Base-by-base conservation (phyloP, 2,797 vertebrate species). In the Arctocebus calabarensis region DNA sequence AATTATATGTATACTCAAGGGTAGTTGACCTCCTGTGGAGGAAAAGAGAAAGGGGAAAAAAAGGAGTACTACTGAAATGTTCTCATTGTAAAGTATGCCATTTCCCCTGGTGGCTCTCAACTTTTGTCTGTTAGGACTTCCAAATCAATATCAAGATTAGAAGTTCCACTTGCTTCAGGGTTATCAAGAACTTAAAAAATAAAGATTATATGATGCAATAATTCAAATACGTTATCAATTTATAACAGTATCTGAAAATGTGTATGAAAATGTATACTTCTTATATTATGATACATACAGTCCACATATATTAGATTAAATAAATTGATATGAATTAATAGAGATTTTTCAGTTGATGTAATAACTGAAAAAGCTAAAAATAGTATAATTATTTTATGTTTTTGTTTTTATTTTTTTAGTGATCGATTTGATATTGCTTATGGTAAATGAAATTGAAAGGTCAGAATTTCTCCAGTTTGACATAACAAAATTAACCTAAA, bases 1-100 rank as follows among this genome's bases (percentile, higher is more conserved):
- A 99, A 99, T 99, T 99, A 98, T 99, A 99, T 99, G 99, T 98
- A 99, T 99, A 99, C 97, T 97, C 93, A 52, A 97, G 94, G 84
- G 94, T 97, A 96, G 97, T 98, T 98, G 98, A 97, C 97, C 98
- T 97, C 97, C 97, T 97, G 94, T 95, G 59, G 96, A 96, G 97
- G 94, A 9, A 96, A 98, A 97, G 97, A 97, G 97, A 97, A 68
- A 84, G 9, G 3, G 23, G 13, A 0, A 34, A 64, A 25, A 29
- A 9, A 40, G 52, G 78, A 61, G 3, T 32, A n/a, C 3, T 45
- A 2, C 9, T 62, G 34, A 68, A 57, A n/a, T 17, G 5, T 9
- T 90, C 6, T 17, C 40, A 70, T 70, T 5, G 2, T 9, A 83
- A 77, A 34, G n/a, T 82, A 89, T 66, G 8, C 6, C 57, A 20